Percentiles rank a stretch among this genome's conserved stretches.
phyloP scores from a whole-genome alignment of 2,113 vertebrate species.

The Pachyramphus minor region DNA sequence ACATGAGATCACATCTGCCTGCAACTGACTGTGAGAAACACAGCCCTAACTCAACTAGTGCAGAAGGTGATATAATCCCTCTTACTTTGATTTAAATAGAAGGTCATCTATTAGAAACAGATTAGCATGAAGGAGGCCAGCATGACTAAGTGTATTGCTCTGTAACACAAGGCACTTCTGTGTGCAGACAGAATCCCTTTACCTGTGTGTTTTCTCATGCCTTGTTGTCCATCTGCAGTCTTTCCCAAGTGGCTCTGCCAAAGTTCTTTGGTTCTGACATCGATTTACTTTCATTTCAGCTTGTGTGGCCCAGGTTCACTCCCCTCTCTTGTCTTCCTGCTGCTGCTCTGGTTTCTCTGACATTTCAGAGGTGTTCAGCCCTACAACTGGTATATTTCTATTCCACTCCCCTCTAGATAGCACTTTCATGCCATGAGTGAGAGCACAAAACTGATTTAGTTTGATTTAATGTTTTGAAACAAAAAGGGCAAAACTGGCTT shows the following conservation, averaged over 20 bases:
- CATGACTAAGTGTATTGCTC: background rate
- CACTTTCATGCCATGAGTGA: background rate
- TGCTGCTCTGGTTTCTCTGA: background rate
- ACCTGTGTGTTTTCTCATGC: background rate
- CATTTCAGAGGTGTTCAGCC: background rate
- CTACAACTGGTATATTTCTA: background rate
- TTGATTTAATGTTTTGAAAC: background rate
- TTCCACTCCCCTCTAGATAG: background rate
- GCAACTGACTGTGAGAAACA: background rate
- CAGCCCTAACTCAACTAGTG: background rate
- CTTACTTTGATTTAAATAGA: background rate
- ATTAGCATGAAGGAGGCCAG: background rate
- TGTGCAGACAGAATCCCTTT: background rate
- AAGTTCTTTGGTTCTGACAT: background rate
- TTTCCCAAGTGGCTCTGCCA: background rate
- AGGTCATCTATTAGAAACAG: background rate
- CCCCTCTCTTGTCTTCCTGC: background rate
- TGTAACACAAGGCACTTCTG: fast-evolving
- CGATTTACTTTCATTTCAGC: background rate
- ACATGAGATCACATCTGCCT: background rate
- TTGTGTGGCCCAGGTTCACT: background rate
- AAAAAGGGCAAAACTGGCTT: background rate
- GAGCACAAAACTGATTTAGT: background rate
- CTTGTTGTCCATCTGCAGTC: background rate
- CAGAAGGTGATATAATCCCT: background rate